Evolutionary conservation across 2,113 vertebrate species (phyloP).

Genomic region (Oxyruncus cristatus): DNA sequence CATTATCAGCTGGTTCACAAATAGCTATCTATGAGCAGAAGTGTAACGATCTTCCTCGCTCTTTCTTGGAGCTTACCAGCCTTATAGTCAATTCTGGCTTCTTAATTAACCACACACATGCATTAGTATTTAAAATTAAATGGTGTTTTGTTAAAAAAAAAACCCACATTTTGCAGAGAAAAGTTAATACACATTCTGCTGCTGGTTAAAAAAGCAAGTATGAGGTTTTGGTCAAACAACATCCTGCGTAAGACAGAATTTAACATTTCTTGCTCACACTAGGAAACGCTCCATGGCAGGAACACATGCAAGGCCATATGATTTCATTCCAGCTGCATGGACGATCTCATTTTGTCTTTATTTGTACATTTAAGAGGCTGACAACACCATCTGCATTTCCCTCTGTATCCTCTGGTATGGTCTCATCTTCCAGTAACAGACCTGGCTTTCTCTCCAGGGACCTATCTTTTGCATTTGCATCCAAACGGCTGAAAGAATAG

Average conservation of each 20-base stretch:
- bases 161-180: conserved; percentile 12
- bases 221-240: neutral
- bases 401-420: conserved; percentile 3
- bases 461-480: neutral
- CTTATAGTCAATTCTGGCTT: conserved; percentile 72
- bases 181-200: conserved; percentile 54
- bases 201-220: neutral
- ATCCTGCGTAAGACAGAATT: neutral
- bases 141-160: conserved; percentile 10
- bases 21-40: conserved; percentile 73
- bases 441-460: conserved; percentile 20
- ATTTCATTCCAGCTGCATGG: conserved; percentile 49
- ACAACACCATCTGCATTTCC: conserved; percentile 47
- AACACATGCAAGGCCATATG: conserved; percentile 11
- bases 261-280: neutral
- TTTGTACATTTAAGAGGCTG: conserved; percentile 46
- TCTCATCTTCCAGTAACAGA: conserved; percentile 37
- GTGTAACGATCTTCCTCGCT: conserved; percentile 57
- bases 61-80: conserved; percentile 64
- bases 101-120: conserved; percentile 75
- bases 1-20: conserved; percentile 78
- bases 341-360: conserved; percentile 42
- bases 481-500: neutral
- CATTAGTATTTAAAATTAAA: conserved; percentile 77
- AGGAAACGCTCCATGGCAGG: conserved; percentile 9